Evolutionary conservation across 1,140 invertebrate species (phyloP), one percentile per base, ranked within the genome.

Genomic region (Choristoneura fumiferana): DNA sequence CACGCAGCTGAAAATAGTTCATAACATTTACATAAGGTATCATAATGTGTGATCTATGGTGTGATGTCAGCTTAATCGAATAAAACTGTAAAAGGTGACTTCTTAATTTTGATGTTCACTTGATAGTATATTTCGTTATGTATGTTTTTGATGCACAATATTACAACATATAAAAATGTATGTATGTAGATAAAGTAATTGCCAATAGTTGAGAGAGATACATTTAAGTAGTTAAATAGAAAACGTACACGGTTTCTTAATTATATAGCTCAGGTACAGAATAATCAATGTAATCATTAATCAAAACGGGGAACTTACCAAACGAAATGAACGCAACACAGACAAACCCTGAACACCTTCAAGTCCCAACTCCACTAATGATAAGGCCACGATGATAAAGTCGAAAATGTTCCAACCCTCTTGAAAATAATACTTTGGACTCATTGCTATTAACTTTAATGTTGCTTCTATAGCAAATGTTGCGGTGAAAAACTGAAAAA

Each of bases 381-480:
- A 99, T 63, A 99, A 92, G 33, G 96, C 94, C 71, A 99, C 98
- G 87, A 99, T 99, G 74, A 99, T 96, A 85, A 98, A 98, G 91
- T 99, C 98, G 90, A 99, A 99, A 72, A 98, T 97, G 87, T 99
- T 99, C 98, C 98, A 99, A 57, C 97, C 97, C 89, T 98, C 98
- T 93, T 98, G 96, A 92, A 99, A 98, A 90, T 99, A 99, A 90
- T 92, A 97, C 77, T 98, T 96, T 54, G 98, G 97, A 89, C 97
- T 98, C 94, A 99, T 97, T 3, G 98, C 98, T 76, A 98, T 94
- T 62, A 99, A 91, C 88, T 99, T 99, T 86, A 98, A 90, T 22
- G 94, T 94, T n/a, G 97, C 97, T 93, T 99, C 98, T 76, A 98
- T 96, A 60, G 95, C 97, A 88, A 99, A 99, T 54, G 98, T 99